These are phyloP conservation scores for Tanytarsus gracilentus DNA, from an alignment of 2,888 invertebrate genomes.

Conservation along the genomic window DNA sequence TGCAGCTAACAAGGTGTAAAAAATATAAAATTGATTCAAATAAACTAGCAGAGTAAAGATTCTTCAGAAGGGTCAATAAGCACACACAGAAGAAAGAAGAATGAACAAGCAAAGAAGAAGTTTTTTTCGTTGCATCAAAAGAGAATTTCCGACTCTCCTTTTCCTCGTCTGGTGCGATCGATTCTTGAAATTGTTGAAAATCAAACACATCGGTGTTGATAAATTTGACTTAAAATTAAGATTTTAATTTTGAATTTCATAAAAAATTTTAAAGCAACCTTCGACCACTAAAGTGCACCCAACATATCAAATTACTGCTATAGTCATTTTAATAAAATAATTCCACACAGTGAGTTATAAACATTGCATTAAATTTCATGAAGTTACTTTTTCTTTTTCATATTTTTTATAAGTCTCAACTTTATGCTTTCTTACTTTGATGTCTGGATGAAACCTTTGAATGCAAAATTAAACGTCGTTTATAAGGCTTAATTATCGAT, in stretches of 20 bases:
- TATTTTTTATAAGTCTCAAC: neutral
- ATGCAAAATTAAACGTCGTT: too few relatives aligned
- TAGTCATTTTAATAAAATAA: neutral
- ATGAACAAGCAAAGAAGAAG: neutral
- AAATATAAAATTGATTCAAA: neutral
- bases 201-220: too few relatives aligned
- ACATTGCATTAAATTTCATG: neutral
- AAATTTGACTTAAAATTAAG: too few relatives aligned
- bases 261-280: too few relatives aligned
- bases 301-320: neutral
- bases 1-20: conserved; percentile 7
- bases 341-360: neutral
- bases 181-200: too few relatives aligned
- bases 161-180: neutral
- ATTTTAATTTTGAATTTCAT: too few relatives aligned
- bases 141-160: neutral
- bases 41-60: neutral
- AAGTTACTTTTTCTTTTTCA: neutral
- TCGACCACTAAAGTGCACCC: too few relatives aligned
- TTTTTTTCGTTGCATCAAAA: neutral
- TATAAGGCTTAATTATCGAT: neutral
- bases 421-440: too few relatives aligned
- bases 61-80: conserved; percentile 7
- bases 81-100: neutral
- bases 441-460: too few relatives aligned